Evolutionary conservation across 2,797 vertebrate species (phyloP).

Genomic region (Gallinago nigripennis): DNA sequence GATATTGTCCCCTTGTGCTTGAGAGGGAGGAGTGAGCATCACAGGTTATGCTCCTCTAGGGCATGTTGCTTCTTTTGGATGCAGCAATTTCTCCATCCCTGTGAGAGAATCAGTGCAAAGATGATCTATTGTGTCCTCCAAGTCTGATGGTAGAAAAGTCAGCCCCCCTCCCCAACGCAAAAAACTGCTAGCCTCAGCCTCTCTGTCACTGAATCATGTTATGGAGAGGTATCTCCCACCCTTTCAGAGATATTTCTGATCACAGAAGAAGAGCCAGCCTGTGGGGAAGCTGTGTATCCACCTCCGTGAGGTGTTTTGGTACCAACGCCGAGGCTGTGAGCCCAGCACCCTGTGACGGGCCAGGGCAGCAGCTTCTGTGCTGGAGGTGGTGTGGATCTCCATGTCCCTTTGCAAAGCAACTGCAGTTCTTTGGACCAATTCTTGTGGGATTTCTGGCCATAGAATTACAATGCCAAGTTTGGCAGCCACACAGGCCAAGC

Average conservation of each 20-base stretch:
- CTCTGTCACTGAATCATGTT: background rate
- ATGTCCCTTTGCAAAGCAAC: background rate
- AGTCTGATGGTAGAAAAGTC: background rate
- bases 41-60: accelerated
- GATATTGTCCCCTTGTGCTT: background rate
- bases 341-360: background rate
- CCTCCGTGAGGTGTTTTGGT: background rate
- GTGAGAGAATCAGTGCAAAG: background rate
- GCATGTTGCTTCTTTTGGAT: background rate
- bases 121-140: background rate
- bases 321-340: background rate
- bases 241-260: background rate
- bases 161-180: accelerated
- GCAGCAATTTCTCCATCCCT: background rate
- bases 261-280: background rate
- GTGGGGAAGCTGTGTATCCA: background rate
- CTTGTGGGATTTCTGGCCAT: background rate
- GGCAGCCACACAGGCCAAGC: background rate
- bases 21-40: background rate
- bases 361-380: background rate
- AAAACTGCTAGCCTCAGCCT: background rate
- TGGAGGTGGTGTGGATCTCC: background rate
- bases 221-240: background rate
- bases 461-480: accelerated
- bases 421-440: background rate